These are phyloP conservation scores for Gasterosteus aculeatus DNA, from an alignment of 2,113 vertebrate genomes.

Conservation along the genomic window DNA sequence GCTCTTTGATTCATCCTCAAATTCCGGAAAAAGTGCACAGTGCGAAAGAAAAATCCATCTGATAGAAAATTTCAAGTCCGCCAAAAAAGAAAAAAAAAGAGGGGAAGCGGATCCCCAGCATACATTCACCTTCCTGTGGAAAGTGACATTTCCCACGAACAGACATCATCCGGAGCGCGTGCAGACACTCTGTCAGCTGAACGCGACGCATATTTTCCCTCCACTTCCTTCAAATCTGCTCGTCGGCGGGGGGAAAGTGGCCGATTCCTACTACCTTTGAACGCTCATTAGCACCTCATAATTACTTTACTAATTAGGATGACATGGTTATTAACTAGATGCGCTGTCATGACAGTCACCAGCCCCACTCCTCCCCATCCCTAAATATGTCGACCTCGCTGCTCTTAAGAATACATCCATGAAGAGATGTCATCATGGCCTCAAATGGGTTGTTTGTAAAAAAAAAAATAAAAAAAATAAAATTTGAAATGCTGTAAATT, in stretches of 20 bases:
- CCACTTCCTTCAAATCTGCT: conserved; percentile 37
- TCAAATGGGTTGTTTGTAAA: background rate
- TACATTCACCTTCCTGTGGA: conserved; percentile 25
- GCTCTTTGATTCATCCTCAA: conserved; percentile 9
- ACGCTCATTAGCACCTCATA: conserved; percentile 93
- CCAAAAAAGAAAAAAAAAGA: background rate
- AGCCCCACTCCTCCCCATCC: conserved; percentile 77
- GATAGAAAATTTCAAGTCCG: conserved; percentile 20
- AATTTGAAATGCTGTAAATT: background rate
- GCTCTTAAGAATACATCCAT: conserved; percentile 36
- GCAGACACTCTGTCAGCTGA: conserved; percentile 48
- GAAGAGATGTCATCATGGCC: background rate
- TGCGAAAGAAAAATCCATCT: conserved; percentile 40
- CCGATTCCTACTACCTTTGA: conserved; percentile 84
- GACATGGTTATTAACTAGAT: conserved; percentile 88
- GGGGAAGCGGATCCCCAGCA: conserved; percentile 2
- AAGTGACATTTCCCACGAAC: conserved; percentile 44
- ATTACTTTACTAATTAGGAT: conserved; percentile 92
- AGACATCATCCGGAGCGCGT: conserved; percentile 21
- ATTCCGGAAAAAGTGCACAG: conserved; percentile 17
- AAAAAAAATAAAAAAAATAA: too few species aligned
- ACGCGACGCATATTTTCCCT: conserved; percentile 16
- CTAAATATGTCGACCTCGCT: conserved; percentile 64
- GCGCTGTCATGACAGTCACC: conserved; percentile 83
- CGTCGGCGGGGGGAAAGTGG: conserved; percentile 52